Evolutionary conservation across 2,797 vertebrate genomes (phyloP).

Genomic region (Scyliorhinus canicula): DNA sequence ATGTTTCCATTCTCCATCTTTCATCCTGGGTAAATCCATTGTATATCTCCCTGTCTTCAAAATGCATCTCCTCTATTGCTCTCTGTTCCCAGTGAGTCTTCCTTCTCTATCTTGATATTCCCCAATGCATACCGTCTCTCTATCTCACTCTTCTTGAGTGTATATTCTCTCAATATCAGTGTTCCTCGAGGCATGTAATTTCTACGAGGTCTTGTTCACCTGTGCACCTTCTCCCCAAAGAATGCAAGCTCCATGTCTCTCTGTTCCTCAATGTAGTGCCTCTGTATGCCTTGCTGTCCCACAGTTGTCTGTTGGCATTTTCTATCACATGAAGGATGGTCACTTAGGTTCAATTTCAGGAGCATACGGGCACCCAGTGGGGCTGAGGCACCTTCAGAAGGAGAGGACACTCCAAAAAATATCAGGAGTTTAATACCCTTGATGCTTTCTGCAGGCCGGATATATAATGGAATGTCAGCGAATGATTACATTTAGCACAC

Average conservation of each 20-base stretch:
- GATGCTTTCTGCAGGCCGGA: background rate
- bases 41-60: background rate
- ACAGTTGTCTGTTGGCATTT: background rate
- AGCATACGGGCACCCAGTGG: background rate
- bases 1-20: background rate
- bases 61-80: background rate
- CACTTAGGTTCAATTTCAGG: background rate
- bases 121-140: background rate
- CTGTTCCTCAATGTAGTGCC: background rate
- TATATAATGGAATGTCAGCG: background rate
- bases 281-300: background rate
- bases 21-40: background rate
- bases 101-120: background rate
- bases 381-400: background rate
- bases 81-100: background rate
- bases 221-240: background rate
- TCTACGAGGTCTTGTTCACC: background rate
- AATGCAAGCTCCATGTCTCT: background rate
- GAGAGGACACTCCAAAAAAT: background rate
- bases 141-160: background rate
- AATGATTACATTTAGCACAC: background rate
- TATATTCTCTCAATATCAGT: background rate
- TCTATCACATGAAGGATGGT: background rate
- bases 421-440: background rate
- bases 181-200: background rate